Evolutionary conservation across 2,113 vertebrate species (phyloP).

Genomic region (Oreocharis arfaki): DNA sequence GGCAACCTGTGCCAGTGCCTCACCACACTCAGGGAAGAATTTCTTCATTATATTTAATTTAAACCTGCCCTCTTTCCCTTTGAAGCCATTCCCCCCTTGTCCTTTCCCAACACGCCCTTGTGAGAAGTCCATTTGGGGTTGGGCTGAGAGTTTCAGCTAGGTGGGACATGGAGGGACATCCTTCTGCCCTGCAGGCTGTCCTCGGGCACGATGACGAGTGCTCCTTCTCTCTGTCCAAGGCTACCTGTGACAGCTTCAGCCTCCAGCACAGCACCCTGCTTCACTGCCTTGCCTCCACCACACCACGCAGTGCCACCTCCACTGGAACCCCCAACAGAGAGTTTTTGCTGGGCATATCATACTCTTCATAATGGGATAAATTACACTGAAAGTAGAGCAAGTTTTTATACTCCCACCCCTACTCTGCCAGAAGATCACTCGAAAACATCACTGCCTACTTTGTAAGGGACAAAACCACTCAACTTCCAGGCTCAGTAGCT

Average conservation of each 20-base stretch:
- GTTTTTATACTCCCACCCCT: neutral
- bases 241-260: neutral
- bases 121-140: neutral
- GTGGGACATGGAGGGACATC: neutral
- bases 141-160: neutral
- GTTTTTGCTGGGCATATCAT: neutral
- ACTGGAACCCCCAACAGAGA: neutral
- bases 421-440: neutral
- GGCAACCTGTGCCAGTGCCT: neutral
- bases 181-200: neutral
- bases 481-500: neutral
- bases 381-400: neutral
- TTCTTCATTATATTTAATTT: neutral
- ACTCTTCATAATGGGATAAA: neutral
- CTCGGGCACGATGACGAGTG: fast-evolving
- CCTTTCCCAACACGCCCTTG: neutral
- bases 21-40: neutral
- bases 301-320: neutral
- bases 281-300: neutral
- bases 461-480: neutral
- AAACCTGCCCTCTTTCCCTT: neutral
- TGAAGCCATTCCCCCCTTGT: neutral
- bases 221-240: neutral
- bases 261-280: neutral
- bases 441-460: neutral